Evolutionary conservation across 2,797 vertebrate species (phyloP), one percentile per base, ranked within the genome.

Genomic region (Pagetopsis macropterus): DNA sequence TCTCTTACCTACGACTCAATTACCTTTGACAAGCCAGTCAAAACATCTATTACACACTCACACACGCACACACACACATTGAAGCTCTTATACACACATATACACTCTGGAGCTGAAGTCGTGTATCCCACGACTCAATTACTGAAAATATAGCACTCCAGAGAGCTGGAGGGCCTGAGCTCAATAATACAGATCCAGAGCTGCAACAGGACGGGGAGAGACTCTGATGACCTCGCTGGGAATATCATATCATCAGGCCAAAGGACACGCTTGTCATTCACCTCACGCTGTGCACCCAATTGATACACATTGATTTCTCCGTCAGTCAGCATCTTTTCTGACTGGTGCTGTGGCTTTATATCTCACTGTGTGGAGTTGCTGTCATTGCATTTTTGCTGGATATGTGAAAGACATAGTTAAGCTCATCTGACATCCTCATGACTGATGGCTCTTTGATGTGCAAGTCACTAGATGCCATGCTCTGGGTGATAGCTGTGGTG

Each of bases 151-250:
- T 88, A 76, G 67, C 81, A 76, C 81, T 83, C 79, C 76, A 86
- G 90, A 92, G 82, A 88, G 88, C 89, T 86, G 82, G 78, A 90
- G 88, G 91, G 88, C 82, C 72, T 7, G 7, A 71, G 75, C 83
- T 89, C 86, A 87, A 86, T 88, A 91, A 90, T 73, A 85, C 65
- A 78, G 68, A 86, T 72, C 72, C 81, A 78, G 73, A 77, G 79
- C 75, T 48, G 78, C 82, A 81, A 77, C 79, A 81, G 85, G 80
- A 85, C 12, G 23, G 80, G 62, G 72, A 78, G 69, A 55, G 71
- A 84, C 75, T 79, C 70, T 27, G 66, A 77, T 70, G 76, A 84
- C 84, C 88, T 80, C 79, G 44, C 78, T 67, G 71, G 66, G 74
- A 86, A 89, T 84, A 87, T 91, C 81, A 90, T 81, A 88, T 75